Conservation (phyloP, 2,797 vertebrate species). For the Echeneis naucrates region DNA sequence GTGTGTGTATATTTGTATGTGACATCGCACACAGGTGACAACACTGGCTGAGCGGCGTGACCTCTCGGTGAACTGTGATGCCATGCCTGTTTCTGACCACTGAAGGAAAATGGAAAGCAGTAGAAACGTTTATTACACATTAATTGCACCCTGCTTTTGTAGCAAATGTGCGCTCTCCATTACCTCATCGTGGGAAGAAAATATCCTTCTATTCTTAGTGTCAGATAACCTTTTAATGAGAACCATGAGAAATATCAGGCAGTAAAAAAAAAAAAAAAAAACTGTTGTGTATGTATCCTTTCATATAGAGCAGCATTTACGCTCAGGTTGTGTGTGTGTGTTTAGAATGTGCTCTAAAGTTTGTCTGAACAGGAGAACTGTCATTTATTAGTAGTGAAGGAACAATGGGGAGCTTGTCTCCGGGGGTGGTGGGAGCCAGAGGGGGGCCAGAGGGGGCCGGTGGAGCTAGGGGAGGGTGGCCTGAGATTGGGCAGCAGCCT, state of each 20-base stretch:
- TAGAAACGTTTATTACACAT: slow-evolving; percentile 11
- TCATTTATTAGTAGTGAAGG: slow-evolving; percentile 84
- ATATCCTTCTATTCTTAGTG: slow-evolving; percentile 40
- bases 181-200: slow-evolving; percentile 52
- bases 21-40: slow-evolving; percentile 56
- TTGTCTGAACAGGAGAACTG: slow-evolving; percentile 82
- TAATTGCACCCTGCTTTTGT: slow-evolving; percentile 28
- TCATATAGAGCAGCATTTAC: slow-evolving; percentile 49
- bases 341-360: slow-evolving; percentile 77
- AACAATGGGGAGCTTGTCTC: slow-evolving; percentile 88
- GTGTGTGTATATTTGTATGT: slow-evolving; percentile 8
- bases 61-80: slow-evolving; percentile 53
- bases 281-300: slow-evolving; percentile 33
- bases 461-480: slow-evolving; percentile 75
- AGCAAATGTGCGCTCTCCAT: slow-evolving; percentile 11
- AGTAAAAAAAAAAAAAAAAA: slow-evolving; percentile 27
- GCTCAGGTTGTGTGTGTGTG: slow-evolving; percentile 48
- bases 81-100: slow-evolving; percentile 26
- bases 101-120: slow-evolving; percentile 24
- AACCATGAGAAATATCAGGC: slow-evolving; percentile 44
- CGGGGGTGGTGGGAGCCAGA: slow-evolving; percentile 72
- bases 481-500: slow-evolving; percentile 85
- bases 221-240: slow-evolving; percentile 58
- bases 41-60: slow-evolving; percentile 37
- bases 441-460: slow-evolving; percentile 65